Percentiles rank a stretch among this genome's conserved stretches.
Conservation (phyloP, 2,797 vertebrate genomes). For the Australoheros facetus region DNA sequence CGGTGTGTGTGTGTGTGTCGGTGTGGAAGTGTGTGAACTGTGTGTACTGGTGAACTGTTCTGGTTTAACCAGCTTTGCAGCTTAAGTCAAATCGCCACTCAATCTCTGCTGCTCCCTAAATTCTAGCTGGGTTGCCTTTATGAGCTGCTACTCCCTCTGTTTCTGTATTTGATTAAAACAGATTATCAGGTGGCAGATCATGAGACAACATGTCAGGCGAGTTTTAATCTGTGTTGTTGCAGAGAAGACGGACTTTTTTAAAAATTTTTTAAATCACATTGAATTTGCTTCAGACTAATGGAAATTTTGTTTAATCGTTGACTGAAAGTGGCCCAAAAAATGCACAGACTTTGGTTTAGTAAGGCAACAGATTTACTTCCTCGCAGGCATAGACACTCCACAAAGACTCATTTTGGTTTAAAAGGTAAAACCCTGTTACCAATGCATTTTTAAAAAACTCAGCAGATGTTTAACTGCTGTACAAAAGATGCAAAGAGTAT, state of each 20-base stretch:
- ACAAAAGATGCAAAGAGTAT: not conserved
- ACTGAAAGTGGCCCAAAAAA: not conserved
- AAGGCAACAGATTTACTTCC: not conserved
- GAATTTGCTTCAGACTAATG: not conserved
- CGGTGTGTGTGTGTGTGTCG: not conserved
- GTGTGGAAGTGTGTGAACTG: not conserved
- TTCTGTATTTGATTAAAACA: not conserved
- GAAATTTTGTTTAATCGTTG: not conserved
- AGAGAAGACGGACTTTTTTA: not conserved
- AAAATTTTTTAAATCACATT: not conserved
- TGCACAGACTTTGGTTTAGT: not conserved
- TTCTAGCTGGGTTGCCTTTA: not conserved
- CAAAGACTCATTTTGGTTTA: not conserved
- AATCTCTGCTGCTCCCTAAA: no score
- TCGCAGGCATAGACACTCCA: not conserved
- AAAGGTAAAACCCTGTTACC: not conserved
- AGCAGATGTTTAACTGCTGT: not conserved
- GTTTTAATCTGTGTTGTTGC: not conserved
- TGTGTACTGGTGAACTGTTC: not conserved
- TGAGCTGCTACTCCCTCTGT: not conserved
- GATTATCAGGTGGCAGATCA: not conserved
- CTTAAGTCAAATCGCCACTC: no score
- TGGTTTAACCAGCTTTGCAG: no score
- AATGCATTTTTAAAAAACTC: rapidly evolving
- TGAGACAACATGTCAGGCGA: not conserved